phyloP scores from a whole-genome alignment of 2,113 vertebrate genomes.

The Onychostruthus taczanowskii region DNA sequence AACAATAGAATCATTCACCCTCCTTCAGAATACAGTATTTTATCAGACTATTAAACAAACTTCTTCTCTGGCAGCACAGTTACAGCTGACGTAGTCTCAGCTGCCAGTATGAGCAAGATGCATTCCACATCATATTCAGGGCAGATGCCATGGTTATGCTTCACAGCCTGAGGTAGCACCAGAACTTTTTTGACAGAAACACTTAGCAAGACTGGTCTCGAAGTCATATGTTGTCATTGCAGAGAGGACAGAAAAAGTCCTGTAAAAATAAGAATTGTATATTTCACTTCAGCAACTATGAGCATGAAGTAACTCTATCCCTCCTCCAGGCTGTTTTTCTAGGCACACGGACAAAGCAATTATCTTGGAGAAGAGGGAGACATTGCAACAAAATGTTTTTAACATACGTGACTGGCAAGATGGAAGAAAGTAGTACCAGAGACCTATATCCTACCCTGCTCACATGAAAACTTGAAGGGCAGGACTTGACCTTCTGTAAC shows the following conservation, averaged over 20 bases:
- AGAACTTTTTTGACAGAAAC: background rate
- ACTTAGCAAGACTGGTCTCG: background rate
- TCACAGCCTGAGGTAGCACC: background rate
- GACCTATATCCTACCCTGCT: background rate
- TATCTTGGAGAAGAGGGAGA: background rate
- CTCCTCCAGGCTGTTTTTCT: background rate
- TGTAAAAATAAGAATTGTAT: background rate
- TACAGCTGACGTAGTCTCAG: background rate
- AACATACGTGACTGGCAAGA: background rate
- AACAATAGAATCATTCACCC: background rate
- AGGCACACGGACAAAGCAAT: background rate
- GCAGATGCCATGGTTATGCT: background rate
- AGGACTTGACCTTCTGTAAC: slow-evolving; percentile 13
- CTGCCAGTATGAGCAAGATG: background rate
- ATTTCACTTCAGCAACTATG: background rate
- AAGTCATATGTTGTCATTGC: background rate
- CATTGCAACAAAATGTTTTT: background rate
- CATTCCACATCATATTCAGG: background rate
- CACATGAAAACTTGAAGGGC: background rate
- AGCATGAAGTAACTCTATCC: background rate
- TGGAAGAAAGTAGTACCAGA: background rate
- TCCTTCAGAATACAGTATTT: background rate
- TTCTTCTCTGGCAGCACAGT: background rate
- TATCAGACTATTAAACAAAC: background rate
- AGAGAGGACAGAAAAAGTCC: background rate